A percentile compares a stretch with the other conserved stretches of the same genome.
These are phyloP conservation scores for Pseudocheirus occidentalis DNA, from an alignment of 2,797 vertebrate species.

Conservation along the genomic window DNA sequence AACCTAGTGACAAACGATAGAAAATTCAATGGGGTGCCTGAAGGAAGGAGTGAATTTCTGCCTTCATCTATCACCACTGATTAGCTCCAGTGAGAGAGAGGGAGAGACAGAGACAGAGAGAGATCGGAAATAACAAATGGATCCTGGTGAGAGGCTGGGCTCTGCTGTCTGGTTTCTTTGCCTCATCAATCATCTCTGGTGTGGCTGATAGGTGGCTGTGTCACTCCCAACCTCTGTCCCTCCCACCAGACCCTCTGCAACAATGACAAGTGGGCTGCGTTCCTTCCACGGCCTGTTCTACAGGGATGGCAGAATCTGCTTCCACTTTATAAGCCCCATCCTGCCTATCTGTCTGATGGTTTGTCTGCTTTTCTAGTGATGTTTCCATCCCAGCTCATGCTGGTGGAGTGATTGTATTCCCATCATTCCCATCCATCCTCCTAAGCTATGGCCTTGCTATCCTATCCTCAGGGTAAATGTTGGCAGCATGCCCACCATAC, in stretches of 20 bases:
- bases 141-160: constrained; percentile 60
- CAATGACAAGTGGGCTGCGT: constrained; percentile 42
- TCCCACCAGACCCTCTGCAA: constrained; percentile 56
- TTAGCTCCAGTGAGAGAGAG: constrained; percentile 68
- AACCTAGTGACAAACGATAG: constrained; percentile 70
- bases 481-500: constrained; percentile 60
- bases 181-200: constrained; percentile 69
- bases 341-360: constrained; percentile 54
- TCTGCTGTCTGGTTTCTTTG: constrained; percentile 53
- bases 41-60: constrained; percentile 62
- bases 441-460: constrained; percentile 45
- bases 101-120: constrained; percentile 71
- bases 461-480: constrained; percentile 66
- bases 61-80: constrained; percentile 79
- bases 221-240: constrained; percentile 51
- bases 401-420: constrained; percentile 61
- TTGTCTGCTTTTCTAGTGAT: constrained; percentile 33
- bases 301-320: constrained; percentile 25
- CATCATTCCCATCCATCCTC: constrained; percentile 27
- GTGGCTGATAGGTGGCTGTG: constrained; percentile 67
- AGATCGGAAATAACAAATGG: constrained; percentile 76
- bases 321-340: constrained; percentile 26
- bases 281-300: constrained; percentile 9
- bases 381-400: constrained; percentile 72
- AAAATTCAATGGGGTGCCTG: constrained; percentile 65